Evolutionary conservation across 2,113 vertebrate species (phyloP).

Genomic region (Dicentrarchus labrax): DNA sequence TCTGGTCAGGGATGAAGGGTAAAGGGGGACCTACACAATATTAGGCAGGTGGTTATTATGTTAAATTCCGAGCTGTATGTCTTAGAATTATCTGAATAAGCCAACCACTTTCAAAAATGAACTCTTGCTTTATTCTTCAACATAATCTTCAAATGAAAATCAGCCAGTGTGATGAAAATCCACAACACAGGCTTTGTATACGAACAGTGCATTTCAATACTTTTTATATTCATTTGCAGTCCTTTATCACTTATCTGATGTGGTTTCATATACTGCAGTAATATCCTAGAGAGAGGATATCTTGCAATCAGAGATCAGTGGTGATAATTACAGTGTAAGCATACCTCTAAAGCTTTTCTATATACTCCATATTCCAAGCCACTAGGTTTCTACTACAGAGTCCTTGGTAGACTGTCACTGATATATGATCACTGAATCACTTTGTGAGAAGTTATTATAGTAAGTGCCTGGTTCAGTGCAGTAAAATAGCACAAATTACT

Average conservation of each 20-base stretch:
- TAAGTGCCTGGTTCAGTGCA: no score
- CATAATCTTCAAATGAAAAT: background rate
- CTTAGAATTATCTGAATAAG: background rate
- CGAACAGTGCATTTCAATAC: background rate
- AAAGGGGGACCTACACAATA: no score
- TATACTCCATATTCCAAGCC: background rate
- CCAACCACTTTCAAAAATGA: background rate
- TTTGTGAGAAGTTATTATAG: no score
- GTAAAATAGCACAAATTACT: no score
- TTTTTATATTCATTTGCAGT: background rate
- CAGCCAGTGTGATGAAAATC: background rate
- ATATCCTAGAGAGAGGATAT: slow-evolving; percentile 26
- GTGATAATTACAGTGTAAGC: slow-evolving; percentile 2
- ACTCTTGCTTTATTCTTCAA: background rate
- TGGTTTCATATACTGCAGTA: slow-evolving; percentile 22
- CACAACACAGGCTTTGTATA: background rate
- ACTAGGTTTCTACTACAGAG: no score
- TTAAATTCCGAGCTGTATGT: background rate
- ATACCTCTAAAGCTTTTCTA: background rate
- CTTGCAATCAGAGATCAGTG: slow-evolving; percentile 18
- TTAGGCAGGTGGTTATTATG: background rate
- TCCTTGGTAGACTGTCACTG: no score
- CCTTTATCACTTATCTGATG: background rate
- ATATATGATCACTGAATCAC: no score
- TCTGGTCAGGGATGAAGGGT: background rate